Evolutionary conservation across 2,888 invertebrate genomes (phyloP).

Genomic region (Cataglyphis albicans): DNA sequence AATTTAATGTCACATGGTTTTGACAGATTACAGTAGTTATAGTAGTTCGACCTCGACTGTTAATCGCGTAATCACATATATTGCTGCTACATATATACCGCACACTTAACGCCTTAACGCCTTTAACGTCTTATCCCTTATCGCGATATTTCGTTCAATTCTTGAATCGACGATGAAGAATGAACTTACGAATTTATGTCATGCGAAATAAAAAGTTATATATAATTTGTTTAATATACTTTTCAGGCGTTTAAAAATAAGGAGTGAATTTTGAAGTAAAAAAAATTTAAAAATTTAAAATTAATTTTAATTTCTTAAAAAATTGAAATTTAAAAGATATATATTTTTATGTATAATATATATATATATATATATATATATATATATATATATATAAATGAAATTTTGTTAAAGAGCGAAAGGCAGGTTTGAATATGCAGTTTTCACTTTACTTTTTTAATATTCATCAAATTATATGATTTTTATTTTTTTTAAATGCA

Average conservation of each 20-base stretch:
- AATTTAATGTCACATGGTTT: constrained; percentile 23
- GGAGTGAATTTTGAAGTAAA: too few relatives aligned
- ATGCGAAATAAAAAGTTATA: not conserved
- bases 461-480: not conserved
- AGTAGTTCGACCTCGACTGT: not conserved
- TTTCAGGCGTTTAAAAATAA: not conserved
- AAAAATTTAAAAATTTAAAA: too few relatives aligned
- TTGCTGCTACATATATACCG: not conserved
- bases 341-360: not conserved
- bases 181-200: not conserved
- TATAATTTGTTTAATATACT: not conserved
- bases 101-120: constrained; percentile 15
- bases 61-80: not conserved
- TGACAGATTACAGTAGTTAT: not conserved
- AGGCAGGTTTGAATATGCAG: not conserved
- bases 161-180: not conserved
- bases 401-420: not conserved
- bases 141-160: not conserved
- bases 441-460: not conserved
- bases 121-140: constrained; percentile 1
- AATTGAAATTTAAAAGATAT: not conserved
- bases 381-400: not conserved
- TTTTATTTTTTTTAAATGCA: not conserved
- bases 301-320: too few relatives aligned
- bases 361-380: not conserved